Percentiles rank a stretch among this genome's conserved stretches.
These are phyloP conservation scores for Botia kubotai DNA, from an alignment of 2,797 vertebrate genomes.

Conservation along the genomic window DNA sequence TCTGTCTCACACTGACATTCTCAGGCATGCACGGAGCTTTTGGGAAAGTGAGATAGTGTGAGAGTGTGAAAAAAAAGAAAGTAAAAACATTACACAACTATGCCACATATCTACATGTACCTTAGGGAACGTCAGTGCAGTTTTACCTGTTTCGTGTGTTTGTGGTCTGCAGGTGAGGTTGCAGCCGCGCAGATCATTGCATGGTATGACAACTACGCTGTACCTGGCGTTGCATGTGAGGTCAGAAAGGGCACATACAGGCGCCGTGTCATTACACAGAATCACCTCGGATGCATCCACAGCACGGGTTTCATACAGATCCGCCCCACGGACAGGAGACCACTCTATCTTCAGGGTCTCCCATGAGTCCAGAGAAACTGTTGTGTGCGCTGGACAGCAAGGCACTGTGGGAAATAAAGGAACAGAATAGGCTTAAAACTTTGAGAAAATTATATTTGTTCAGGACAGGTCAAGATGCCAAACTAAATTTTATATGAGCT, in stretches of 20 bases:
- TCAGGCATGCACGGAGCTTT: constrained; percentile 89
- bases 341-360: constrained; percentile 85
- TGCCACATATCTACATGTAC: background rate
- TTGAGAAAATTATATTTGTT: no score
- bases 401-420: constrained; percentile 77
- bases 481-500: no score
- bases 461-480: no score
- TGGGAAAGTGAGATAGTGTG: constrained; percentile 17
- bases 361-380: constrained; percentile 73
- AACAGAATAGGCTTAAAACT: no score
- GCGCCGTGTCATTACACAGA: constrained; percentile 85
- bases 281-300: constrained; percentile 60
- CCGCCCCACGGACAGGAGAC: constrained; percentile 83
- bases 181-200: constrained; percentile 85
- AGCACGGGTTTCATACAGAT: constrained; percentile 85
- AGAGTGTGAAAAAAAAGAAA: background rate
- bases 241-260: constrained; percentile 85
- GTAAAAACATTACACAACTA: no score
- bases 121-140: background rate
- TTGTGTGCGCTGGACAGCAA: constrained; percentile 85
- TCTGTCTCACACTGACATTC: constrained; percentile 75
- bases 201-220: constrained; percentile 81
- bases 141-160: constrained; percentile 81
- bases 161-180: constrained; percentile 78
- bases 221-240: constrained; percentile 84